Evolutionary conservation across 2,888 invertebrate species (phyloP), one percentile per base, ranked within the genome.

Genomic region (Eustalomyia histrio): DNA sequence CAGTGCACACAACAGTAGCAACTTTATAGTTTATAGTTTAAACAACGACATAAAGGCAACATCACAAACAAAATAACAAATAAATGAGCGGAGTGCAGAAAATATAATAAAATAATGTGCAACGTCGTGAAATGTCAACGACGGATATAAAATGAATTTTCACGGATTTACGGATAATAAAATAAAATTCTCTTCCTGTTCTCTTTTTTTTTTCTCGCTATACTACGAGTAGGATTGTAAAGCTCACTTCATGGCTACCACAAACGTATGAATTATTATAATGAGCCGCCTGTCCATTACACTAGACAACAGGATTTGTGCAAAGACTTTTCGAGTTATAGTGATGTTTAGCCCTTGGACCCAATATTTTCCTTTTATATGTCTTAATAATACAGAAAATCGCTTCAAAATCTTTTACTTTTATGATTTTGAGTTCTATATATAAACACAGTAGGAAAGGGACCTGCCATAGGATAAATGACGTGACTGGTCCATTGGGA

Each of bases 101-200:
- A 61, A 47, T 53, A 67, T 55, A 79, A 76, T 74, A 74, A 74
- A 75, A 73, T 83, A 83, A 80, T 82, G 82, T 82, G 83, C 79
- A 81, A 83, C 82, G 82, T 78, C 67, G 80, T 69, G 80, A 78
- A 83, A 82, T 85, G 86, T 86, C 86, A 85, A 84, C 85, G 84
- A 80, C 84, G 85, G 86, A 85, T 86, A 85, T 84, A 84, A 85
- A 86, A 85, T 83, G 86, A 85, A 86, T 86, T 86, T 86, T 85
- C 85, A 80, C 85, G 85, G 85, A 86, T 86, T 86, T 85, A 85
- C 85, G 85, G 84, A 84, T 86, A 86, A 86, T 86, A 85, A 86
- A 86, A 86, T 84, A 80, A 82, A 80, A 83, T n/a, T n/a, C n/a
- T n/a, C n/a, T n/a, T n/a, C n/a, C n/a, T 79, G 47, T 72, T 78